Base-by-base conservation (phyloP, 1,140 invertebrate species). In the Drosophila sucinea region DNA sequence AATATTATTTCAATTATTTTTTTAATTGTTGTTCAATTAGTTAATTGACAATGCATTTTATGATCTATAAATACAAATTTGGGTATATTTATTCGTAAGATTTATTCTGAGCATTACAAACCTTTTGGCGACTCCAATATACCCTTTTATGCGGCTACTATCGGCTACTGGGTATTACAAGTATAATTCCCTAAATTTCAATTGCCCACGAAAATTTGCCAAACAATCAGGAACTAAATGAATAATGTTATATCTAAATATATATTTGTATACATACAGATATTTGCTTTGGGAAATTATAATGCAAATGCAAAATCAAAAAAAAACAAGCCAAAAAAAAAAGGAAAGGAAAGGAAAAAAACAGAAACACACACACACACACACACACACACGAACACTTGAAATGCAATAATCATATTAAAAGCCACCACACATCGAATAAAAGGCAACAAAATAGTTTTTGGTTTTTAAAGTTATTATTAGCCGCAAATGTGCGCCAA, bases 321-420 rank as follows among this genome's bases (percentile, higher is more conserved):
- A 41, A 56, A 30, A 44, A 41, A 29, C 8, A 69, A 32, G 17
- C 2, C 23, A 25, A 23, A 47, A 47, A 5, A 17, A 27, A 4
- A 6, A 2, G 33, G 33, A 1, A 6, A 8, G 33, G 33, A 35
- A 8, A 8, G 33, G 33, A 8, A 8, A 8, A 2, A 32, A 60
- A 61, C 56, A 74, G 44, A 5, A 40, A 58, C 38, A 56, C 17
- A 60, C 57, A 70, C 56, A 55, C 4, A 40, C 27, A 27, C 11
- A 56, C 27, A 54, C 51, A 60, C 58, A 67, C 44, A 75, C 55
- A 74, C 17, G 62, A 63, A 70, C 84, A 81, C 80, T 89, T 77
- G 80, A 89, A 89, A 81, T 89, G 84, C 84, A 89, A 89, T 89
- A 89, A 89, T 89, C 81, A 89, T 89, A 89, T 89, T 90, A 84